Evolutionary conservation across 2,113 vertebrate genomes (phyloP), one percentile per base, ranked within the genome.

Genomic region (Channa argus): DNA sequence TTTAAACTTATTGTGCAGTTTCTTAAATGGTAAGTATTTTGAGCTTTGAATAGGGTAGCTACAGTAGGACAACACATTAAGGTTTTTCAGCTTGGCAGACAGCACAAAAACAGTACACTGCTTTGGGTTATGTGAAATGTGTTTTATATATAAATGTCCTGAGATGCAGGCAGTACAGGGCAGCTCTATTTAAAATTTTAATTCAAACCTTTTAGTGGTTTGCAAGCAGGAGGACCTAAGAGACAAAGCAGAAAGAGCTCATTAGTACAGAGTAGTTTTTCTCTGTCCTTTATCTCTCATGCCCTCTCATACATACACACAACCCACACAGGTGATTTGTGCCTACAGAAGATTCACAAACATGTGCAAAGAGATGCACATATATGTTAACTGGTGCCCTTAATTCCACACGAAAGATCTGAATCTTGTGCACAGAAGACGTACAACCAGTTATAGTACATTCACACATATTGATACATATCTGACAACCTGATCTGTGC

Each of bases 141-240:
- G 65, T 77, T 81, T 87, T 84, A 84, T 86, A 84, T 82, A 85
- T 80, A 87, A 74, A 86, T 71, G 82, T 80, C 59, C 83, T 62
- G 63, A 83, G 78, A 84, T 83, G 83, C 74, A 69, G 79, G 55
- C 71, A 67, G 78, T 74, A 65, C 10, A 5, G 63, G 50, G 60
- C 75, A 72, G 64, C 69, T 82, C 80, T 83, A 74, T 79, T 92
- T 90, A 78, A 90, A 90, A 88, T 91, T 87, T 91, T 88, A 88
- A 90, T 91, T 90, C 84, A 89, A 90, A 89, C 88, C 89, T 93
- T 92, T 92, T 90, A 92, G 90, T 86, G 86, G 87, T 79, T 80
- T 74, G 82, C 59, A 41, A 70, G 82, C 49, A 88, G 80, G 61
- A 76, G 71, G 74, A 50, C 88, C 79, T 77, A 61, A 56, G 85